Evolutionary conservation across 2,113 vertebrate genomes (phyloP).

Genomic region (Ailurus styani): DNA sequence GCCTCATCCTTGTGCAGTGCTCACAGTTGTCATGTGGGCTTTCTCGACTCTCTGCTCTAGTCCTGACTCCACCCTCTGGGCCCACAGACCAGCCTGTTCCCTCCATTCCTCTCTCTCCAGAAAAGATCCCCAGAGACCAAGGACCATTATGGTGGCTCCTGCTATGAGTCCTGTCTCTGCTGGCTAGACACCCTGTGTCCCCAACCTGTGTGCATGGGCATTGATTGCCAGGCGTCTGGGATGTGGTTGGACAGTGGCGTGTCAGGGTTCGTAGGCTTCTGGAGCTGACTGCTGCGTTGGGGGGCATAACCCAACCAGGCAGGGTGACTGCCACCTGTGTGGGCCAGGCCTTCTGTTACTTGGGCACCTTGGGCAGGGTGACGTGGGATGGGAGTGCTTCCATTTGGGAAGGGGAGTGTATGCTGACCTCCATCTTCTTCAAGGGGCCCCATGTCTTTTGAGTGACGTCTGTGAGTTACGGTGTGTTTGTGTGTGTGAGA

Average conservation of each 20-base stretch:
- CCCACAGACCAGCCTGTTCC: neutral
- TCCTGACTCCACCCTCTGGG: neutral
- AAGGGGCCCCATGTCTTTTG: neutral
- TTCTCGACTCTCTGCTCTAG: neutral
- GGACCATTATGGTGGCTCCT: too few relatives aligned
- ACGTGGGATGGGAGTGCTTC: neutral
- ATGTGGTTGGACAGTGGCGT: neutral
- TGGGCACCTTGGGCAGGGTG: neutral
- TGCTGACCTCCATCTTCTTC: neutral
- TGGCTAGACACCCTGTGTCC: neutral
- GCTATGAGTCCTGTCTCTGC: neutral
- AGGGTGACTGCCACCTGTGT: neutral
- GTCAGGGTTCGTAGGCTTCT: neutral
- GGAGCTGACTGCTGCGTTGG: neutral
- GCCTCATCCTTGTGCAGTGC: neutral
- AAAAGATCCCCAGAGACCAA: neutral
- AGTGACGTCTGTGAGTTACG: neutral
- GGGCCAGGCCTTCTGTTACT: neutral
- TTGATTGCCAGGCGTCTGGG: neutral
- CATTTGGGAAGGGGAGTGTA: neutral
- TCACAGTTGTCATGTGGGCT: accelerated
- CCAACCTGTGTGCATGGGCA: neutral
- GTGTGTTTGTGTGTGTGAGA: neutral
- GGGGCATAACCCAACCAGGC: neutral
- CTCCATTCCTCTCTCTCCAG: neutral